Conservation (phyloP, 2,113 vertebrate species). For the Benitochromis conjunctus region DNA sequence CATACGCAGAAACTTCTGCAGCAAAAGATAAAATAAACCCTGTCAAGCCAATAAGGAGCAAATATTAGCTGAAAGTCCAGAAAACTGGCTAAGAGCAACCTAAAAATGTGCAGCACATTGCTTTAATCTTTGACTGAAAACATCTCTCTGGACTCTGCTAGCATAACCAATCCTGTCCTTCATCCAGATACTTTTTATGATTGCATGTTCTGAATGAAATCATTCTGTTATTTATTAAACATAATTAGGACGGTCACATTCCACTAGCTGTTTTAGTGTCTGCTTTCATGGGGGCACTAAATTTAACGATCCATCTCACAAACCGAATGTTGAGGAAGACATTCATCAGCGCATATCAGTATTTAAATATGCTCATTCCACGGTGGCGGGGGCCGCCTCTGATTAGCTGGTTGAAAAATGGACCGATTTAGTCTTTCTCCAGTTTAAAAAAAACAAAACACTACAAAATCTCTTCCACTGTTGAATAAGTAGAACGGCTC, state of each 20-base stretch:
- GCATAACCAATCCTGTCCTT: neutral
- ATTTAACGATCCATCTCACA: neutral
- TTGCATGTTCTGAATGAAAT: neutral
- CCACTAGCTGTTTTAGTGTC: neutral
- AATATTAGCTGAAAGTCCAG: neutral
- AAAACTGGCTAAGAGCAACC: neutral
- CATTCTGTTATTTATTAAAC: neutral
- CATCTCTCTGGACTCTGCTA: neutral
- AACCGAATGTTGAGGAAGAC: neutral
- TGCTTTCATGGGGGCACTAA: neutral
- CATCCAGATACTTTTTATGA: neutral
- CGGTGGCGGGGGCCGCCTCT: neutral
- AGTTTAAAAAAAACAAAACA: neutral
- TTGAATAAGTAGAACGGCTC: neutral
- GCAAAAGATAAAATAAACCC: neutral
- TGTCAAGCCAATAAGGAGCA: neutral
- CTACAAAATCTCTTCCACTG: neutral
- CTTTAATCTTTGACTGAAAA: constrained; percentile 1
- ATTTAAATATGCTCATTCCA: neutral
- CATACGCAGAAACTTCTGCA: neutral
- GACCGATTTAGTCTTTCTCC: neutral
- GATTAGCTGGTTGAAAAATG: constrained; percentile 15
- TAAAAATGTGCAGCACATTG: neutral
- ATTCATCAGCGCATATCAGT: neutral
- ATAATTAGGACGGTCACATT: constrained; percentile 4